Evolutionary conservation across 2,113 vertebrate species (phyloP).

Genomic region (Regulus satrapa): DNA sequence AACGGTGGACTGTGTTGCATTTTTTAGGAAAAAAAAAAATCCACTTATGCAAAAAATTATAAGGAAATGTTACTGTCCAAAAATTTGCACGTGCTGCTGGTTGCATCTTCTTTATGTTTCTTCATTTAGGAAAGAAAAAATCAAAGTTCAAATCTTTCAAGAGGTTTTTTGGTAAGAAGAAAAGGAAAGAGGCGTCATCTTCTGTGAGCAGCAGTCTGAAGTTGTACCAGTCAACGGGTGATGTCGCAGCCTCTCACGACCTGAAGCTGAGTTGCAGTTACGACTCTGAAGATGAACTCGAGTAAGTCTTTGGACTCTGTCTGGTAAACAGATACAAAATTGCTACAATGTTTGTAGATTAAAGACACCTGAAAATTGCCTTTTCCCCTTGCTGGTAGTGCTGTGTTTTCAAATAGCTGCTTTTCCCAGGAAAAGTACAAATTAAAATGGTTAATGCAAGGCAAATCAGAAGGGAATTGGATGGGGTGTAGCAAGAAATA

Average conservation of each 20-base stretch:
- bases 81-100: neutral
- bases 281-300: constrained; percentile 81
- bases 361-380: neutral
- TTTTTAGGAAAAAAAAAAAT: neutral
- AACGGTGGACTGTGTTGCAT: neutral
- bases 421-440: neutral
- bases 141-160: constrained; percentile 86
- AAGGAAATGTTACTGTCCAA: neutral
- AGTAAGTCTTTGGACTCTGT: constrained; percentile 67
- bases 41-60: neutral
- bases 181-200: constrained; percentile 69
- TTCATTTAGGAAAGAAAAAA: constrained; percentile 81
- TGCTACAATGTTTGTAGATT: neutral
- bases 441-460: neutral
- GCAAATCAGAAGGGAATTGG: neutral
- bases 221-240: constrained; percentile 79
- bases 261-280: too few species aligned
- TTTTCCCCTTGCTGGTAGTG: neutral
- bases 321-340: neutral
- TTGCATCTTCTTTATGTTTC: neutral
- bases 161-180: constrained; percentile 84
- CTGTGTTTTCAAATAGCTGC: neutral
- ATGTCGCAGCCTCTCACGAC: constrained; percentile 67
- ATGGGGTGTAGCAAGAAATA: neutral
- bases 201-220: constrained; percentile 68